These are phyloP conservation scores for Saimiri boliviensis DNA, from an alignment of 2,113 vertebrate species.

Conservation along the genomic window DNA sequence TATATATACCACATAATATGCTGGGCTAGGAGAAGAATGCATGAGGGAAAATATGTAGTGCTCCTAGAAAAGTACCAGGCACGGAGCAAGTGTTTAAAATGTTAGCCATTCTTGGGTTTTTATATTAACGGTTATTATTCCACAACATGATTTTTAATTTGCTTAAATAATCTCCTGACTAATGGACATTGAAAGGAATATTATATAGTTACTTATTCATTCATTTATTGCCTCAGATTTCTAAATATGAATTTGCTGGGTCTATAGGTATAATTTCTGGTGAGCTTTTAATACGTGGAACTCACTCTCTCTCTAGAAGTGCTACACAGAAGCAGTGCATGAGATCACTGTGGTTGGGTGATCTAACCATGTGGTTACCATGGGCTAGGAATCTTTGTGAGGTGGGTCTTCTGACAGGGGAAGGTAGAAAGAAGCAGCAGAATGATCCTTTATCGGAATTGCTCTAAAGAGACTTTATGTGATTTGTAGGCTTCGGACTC, in stretches of 20 bases:
- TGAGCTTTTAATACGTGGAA: neutral
- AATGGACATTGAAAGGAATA: neutral
- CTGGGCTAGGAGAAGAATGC: neutral
- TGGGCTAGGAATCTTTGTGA: neutral
- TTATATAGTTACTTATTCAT: neutral
- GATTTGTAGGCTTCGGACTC: neutral
- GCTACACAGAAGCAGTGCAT: too few species aligned
- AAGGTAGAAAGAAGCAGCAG: neutral
- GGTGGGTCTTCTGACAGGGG: neutral
- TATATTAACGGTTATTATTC: slow-evolving; percentile 11
- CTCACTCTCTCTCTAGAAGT: neutral
- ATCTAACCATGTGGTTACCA: neutral
- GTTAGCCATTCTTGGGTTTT: neutral
- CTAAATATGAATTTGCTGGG: neutral
- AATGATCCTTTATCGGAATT: neutral
- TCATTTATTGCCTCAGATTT: neutral
- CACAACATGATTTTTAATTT: neutral
- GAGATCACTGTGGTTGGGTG: neutral
- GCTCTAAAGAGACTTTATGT: neutral
- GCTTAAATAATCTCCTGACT: neutral
- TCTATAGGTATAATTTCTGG: neutral
- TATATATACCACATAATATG: neutral
- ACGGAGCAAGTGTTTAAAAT: neutral
- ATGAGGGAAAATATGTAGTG: neutral
- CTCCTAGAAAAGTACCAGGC: neutral